Evolutionary conservation across 1,140 invertebrate species (phyloP).

Genomic region (Venturia canescens): DNA sequence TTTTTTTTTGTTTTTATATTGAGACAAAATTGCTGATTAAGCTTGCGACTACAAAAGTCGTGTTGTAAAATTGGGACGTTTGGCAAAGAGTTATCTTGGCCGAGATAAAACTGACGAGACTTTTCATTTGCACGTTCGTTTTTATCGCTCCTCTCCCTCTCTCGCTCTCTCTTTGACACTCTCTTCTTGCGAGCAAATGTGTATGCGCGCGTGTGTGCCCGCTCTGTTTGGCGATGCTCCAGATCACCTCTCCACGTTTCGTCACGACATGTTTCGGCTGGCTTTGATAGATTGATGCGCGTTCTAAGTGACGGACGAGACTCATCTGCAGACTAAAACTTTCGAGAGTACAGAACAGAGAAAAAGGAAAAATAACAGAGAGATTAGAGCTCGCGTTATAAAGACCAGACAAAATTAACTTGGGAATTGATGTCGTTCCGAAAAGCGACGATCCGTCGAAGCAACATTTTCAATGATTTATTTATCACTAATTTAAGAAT

Average conservation of each 20-base stretch:
- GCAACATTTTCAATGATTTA: too few species aligned
- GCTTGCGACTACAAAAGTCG: not conserved
- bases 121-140: conserved; percentile 35
- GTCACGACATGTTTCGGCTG: conserved; percentile 62
- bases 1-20: not conserved
- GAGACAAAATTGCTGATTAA: not conserved
- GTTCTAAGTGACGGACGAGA: conserved; percentile 64
- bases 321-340: conserved; percentile 61
- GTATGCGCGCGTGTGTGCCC: not conserved
- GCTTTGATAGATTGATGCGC: conserved; percentile 66
- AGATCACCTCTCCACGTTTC: conserved; percentile 68
- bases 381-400: not conserved
- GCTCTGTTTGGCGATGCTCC: conserved; percentile 59
- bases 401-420: not conserved
- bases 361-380: not conserved
- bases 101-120: conserved; percentile 20
- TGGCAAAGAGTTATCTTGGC: conserved; percentile 25
- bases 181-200: not conserved
- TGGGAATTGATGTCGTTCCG: not conserved
- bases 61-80: conserved; percentile 37
- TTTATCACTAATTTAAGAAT: too few species aligned
- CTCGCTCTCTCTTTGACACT: not conserved
- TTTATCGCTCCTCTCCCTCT: not conserved
- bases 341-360: not conserved
- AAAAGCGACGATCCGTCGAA: not conserved